A percentile compares a stretch with the other conserved stretches of the same genome.
Evolutionary conservation across 2,113 vertebrate species (phyloP).

Genomic region (Turdus rufiventris): DNA sequence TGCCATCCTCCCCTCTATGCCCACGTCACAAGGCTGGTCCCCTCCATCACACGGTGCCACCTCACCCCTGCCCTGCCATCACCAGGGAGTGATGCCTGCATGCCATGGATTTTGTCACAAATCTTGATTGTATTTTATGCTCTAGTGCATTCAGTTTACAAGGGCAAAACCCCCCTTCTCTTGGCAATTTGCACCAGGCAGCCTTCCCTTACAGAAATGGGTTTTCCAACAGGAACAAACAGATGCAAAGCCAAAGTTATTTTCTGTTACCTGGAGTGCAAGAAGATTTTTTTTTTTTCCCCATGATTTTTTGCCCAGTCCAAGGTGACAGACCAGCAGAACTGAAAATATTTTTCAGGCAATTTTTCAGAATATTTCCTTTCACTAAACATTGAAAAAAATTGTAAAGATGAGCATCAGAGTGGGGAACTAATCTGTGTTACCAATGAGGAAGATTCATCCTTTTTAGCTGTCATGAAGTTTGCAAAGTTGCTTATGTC

Average conservation of each 20-base stretch:
- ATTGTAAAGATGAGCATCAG: neutral
- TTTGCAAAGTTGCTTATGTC: conserved; percentile 56
- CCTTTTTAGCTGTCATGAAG: conserved; percentile 10
- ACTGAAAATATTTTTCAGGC: neutral
- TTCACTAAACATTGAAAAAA: neutral
- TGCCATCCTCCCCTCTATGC: neutral
- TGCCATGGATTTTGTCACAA: conserved; percentile 1
- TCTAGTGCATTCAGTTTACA: conserved; percentile 9
- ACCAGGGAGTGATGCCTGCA: neutral
- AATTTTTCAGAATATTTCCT: neutral
- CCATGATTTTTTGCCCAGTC: neutral
- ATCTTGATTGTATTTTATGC: conserved; percentile 26
- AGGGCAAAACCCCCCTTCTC: neutral
- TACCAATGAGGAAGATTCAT: neutral
- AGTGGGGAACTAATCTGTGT: neutral
- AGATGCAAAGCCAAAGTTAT: neutral
- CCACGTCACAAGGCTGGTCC: neutral
- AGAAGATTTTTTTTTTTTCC: neutral
- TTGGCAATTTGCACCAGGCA: neutral
- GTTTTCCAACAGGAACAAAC: neutral
- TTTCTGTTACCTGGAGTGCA: neutral
- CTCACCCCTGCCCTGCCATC: neutral
- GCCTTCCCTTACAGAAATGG: neutral
- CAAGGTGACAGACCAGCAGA: neutral
- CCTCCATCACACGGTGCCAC: neutral